Conservation (phyloP, 2,888 invertebrate species). For the Muschampia plurimacula region DNA sequence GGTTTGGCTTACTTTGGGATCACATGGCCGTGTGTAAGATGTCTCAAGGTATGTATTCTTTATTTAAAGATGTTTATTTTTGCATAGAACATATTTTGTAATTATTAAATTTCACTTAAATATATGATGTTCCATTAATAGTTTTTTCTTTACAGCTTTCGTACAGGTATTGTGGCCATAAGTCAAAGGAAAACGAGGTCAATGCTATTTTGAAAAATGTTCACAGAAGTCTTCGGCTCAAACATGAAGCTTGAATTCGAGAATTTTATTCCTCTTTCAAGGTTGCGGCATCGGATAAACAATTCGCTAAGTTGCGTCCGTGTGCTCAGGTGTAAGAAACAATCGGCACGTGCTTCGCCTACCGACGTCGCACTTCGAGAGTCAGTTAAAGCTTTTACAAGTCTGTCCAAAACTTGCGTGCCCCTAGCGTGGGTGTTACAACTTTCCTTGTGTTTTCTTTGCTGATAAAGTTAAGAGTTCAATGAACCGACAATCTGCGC, state of each 20-base stretch:
- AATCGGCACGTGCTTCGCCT: conserved; percentile 1
- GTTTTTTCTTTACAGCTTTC: too few relatives aligned
- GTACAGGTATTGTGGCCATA: too few relatives aligned
- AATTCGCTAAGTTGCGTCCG: not conserved
- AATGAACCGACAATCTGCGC: conserved; percentile 23
- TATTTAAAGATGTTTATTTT: too few relatives aligned
- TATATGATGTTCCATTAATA: too few relatives aligned
- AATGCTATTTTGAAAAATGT: too few relatives aligned
- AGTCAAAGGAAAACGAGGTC: too few relatives aligned
- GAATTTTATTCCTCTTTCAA: not conserved
- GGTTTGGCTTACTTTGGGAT: too few relatives aligned
- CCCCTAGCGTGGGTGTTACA: conserved; percentile 18
- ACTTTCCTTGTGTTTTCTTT: conserved; percentile 20
- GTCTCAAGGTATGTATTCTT: too few relatives aligned
- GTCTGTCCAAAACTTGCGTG: conserved; percentile 22
- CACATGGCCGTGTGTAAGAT: too few relatives aligned
- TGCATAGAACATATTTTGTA: too few relatives aligned
- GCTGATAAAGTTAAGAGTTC: conserved; percentile 28
- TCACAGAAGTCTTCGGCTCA: not conserved
- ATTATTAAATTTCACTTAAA: too few relatives aligned
- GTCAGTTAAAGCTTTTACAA: conserved; percentile 7
- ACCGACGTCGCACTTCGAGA: not conserved
- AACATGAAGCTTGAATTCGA: not conserved
- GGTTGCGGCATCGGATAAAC: not conserved
- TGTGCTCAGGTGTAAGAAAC: conserved; percentile 1